phyloP scores from a whole-genome alignment of 2,113 vertebrate species.

The Brachyistius frenatus region DNA sequence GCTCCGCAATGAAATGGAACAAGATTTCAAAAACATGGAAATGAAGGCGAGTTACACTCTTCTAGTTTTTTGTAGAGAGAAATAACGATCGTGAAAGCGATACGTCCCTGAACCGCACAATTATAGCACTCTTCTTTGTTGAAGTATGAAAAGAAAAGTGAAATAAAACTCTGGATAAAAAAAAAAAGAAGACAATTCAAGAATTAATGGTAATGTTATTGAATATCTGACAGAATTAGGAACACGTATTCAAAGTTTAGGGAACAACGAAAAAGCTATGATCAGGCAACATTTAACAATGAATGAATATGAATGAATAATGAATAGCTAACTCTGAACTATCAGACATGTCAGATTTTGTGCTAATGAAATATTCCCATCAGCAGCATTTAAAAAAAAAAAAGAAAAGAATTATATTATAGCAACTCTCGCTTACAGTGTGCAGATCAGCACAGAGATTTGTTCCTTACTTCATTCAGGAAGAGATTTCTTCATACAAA shows the following conservation, averaged over 20 bases:
- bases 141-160: background rate
- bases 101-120: constrained; percentile 20
- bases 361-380: constrained; percentile 19
- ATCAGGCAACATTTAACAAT: constrained; percentile 6
- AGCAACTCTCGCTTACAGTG: constrained; percentile 1
- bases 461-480: constrained; percentile 14
- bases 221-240: background rate
- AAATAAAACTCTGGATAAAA: constrained; percentile 1
- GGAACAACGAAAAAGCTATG: constrained; percentile 2
- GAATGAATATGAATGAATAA: background rate
- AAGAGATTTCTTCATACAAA: constrained; percentile 19
- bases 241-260: background rate
- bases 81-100: constrained; percentile 36
- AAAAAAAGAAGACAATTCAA: background rate
- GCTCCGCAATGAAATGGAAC: constrained; percentile 22
- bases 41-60: constrained; percentile 29
- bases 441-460: constrained; percentile 14
- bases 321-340: background rate
- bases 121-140: background rate
- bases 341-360: constrained; percentile 11
- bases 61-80: background rate
- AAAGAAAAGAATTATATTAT: background rate
- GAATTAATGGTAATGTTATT: constrained; percentile 24
- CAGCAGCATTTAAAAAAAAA: constrained; percentile 1
- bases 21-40: constrained; percentile 62